A percentile compares a stretch with the other conserved stretches of the same genome.
These are phyloP conservation scores for Lasius platythorax DNA, from an alignment of 2,888 invertebrate species.

Conservation along the genomic window DNA sequence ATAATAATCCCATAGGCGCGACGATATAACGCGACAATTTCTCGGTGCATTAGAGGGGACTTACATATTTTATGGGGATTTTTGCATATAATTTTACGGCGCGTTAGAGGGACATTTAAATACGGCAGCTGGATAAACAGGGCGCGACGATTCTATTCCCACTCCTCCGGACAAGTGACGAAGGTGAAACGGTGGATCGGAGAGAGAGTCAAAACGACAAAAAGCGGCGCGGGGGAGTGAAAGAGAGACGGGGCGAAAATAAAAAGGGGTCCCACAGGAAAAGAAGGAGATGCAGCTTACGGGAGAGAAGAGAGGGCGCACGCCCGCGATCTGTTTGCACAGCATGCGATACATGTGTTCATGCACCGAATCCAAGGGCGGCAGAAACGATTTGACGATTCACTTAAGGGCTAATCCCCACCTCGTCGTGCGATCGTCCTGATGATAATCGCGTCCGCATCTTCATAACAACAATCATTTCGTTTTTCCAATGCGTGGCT, in stretches of 20 bases:
- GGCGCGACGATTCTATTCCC: conserved; percentile 59
- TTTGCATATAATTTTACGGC: conserved; percentile 86
- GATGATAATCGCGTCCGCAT: conserved; percentile 63
- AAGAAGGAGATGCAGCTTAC: conserved; percentile 69
- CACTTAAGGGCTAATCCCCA: conserved; percentile 81
- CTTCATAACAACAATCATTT: conserved; percentile 58
- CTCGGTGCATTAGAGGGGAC: conserved; percentile 84
- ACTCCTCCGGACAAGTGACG: conserved; percentile 35
- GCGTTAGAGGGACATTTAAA: conserved; percentile 85
- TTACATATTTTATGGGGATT: conserved; percentile 85
- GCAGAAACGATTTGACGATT: conserved; percentile 83
- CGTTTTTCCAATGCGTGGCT: neutral
- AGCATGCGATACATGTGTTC: conserved; percentile 84
- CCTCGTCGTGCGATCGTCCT: conserved; percentile 73
- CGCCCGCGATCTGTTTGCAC: conserved; percentile 81
- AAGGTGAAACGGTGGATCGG: conserved; percentile 51
- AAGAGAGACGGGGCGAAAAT: conserved; percentile 63
- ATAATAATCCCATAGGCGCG: conserved; percentile 80
- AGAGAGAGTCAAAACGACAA: conserved; percentile 54
- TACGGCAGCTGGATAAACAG: conserved; percentile 85
- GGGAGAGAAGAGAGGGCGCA: conserved; percentile 70
- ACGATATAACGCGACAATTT: conserved; percentile 82
- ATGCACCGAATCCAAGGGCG: conserved; percentile 73
- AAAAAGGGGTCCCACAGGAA: conserved; percentile 65
- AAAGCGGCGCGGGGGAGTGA: conserved; percentile 47